These are phyloP conservation scores for Apamea crenata DNA, from an alignment of 2,888 invertebrate genomes.

Conservation along the genomic window DNA sequence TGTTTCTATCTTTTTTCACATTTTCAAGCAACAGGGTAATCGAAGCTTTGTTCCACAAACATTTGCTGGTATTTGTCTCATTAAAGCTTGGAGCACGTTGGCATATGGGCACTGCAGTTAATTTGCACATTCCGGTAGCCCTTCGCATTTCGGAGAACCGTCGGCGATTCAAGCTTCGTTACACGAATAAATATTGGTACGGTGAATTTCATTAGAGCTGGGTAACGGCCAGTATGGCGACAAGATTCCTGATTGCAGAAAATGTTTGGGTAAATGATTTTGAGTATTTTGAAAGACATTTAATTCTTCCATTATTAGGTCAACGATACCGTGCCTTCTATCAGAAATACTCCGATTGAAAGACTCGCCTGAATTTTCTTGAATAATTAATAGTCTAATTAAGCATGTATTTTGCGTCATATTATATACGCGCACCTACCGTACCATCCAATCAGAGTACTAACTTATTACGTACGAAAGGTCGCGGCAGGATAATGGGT, in stretches of 20 bases:
- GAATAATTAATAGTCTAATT: background rate
- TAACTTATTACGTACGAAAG: slow-evolving; percentile 55
- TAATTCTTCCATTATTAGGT: background rate
- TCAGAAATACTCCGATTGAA: background rate
- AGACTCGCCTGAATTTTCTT: background rate
- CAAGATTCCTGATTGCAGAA: slow-evolving; percentile 5
- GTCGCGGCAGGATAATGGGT: slow-evolving; percentile 58
- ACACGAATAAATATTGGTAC: slow-evolving; percentile 35
- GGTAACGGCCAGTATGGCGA: background rate
- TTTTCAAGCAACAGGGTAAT: background rate
- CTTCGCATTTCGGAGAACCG: slow-evolving; percentile 48
- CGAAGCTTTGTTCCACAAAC: slow-evolving; percentile 6
- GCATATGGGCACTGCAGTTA: slow-evolving; percentile 35
- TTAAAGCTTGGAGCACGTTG: slow-evolving; percentile 32
- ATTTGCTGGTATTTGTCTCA: slow-evolving; percentile 30
- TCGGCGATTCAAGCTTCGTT: slow-evolving; percentile 41
- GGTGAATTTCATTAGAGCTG: slow-evolving; percentile 23
- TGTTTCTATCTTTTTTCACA: background rate
- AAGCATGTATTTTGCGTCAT: slow-evolving; percentile 4
- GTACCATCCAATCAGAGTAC: slow-evolving; percentile 44
- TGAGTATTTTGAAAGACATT: background rate
- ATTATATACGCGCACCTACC: background rate
- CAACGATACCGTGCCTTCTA: background rate
- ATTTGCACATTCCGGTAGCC: slow-evolving; percentile 52
- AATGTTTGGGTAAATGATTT: background rate